Percentiles rank a stretch among this genome's conserved stretches.
phyloP scores from a whole-genome alignment of 2,113 vertebrate species.

The Brachypteracias leptosomus region DNA sequence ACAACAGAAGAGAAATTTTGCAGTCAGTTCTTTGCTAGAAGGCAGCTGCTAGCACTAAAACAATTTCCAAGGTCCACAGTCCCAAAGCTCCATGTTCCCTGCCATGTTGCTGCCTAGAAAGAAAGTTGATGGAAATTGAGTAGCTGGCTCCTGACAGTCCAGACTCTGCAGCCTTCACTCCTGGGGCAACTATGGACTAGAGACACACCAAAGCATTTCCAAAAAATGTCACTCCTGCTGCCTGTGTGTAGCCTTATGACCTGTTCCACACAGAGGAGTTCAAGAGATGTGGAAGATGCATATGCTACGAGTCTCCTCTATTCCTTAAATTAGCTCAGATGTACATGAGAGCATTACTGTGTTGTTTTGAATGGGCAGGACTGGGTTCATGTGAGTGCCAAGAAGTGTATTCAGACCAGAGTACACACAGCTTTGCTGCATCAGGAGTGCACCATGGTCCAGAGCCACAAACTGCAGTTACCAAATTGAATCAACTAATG shows the following conservation, averaged over 20 bases:
- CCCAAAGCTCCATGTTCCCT: background rate
- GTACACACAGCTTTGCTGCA: background rate
- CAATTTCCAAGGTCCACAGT: background rate
- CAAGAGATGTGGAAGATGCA: background rate
- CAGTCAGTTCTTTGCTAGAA: background rate
- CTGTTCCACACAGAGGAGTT: background rate
- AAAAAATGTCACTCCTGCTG: background rate
- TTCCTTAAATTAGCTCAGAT: background rate
- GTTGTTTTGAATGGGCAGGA: background rate
- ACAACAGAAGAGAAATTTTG: background rate
- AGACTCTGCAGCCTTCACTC: background rate
- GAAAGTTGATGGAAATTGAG: background rate
- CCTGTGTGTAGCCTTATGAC: background rate
- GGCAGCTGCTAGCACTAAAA: background rate
- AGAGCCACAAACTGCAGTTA: background rate
- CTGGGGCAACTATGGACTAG: background rate
- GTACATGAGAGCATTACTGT: background rate
- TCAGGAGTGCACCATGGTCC: slow-evolving; percentile 1
- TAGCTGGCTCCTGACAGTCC: background rate
- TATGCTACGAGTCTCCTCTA: background rate
- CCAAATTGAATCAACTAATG: background rate
- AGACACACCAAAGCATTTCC: background rate
- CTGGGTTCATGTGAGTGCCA: background rate
- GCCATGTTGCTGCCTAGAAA: background rate
- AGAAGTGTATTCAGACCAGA: background rate